Percentiles rank a stretch among this genome's conserved stretches.
These are phyloP conservation scores for Allacma fusca DNA, from an alignment of 2,888 invertebrate species.

Conservation along the genomic window DNA sequence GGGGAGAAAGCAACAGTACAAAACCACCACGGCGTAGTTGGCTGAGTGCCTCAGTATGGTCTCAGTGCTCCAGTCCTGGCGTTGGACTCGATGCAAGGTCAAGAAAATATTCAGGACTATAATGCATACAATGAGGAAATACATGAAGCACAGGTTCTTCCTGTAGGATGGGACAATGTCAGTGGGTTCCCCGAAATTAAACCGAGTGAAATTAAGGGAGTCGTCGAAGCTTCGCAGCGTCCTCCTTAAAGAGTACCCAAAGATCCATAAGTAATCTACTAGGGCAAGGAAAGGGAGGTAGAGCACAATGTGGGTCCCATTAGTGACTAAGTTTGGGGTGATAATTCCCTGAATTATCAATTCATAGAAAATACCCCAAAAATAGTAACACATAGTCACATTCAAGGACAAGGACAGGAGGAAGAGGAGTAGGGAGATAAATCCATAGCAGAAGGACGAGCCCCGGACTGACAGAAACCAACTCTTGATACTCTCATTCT, in stretches of 20 bases:
- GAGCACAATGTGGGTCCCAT: constrained; percentile 17
- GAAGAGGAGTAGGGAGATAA: constrained; percentile 11
- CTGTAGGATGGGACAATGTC: neutral
- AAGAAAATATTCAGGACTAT: constrained; percentile 44
- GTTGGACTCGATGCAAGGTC: neutral
- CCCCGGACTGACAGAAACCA: neutral
- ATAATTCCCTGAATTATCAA: neutral
- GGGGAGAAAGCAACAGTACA: constrained; percentile 49
- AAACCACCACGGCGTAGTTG: neutral
- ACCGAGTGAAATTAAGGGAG: neutral
- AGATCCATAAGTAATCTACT: constrained; percentile 50
- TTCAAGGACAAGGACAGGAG: constrained; percentile 21
- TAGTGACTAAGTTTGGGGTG: neutral
- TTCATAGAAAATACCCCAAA: neutral
- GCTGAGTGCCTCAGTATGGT: constrained; percentile 16
- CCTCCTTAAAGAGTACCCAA: constrained; percentile 36
- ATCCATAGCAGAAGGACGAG: neutral
- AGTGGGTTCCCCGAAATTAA: neutral
- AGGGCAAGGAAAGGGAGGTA: constrained; percentile 45
- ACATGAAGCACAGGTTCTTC: constrained; percentile 13
- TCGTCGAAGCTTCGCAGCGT: neutral
- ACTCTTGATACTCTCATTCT: neutral
- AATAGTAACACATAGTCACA: constrained; percentile 20
- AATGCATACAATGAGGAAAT: constrained; percentile 33
- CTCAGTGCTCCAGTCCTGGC: neutral